phyloP scores from a whole-genome alignment of 2,888 invertebrate species.

The Eupeodes latifasciatus region DNA sequence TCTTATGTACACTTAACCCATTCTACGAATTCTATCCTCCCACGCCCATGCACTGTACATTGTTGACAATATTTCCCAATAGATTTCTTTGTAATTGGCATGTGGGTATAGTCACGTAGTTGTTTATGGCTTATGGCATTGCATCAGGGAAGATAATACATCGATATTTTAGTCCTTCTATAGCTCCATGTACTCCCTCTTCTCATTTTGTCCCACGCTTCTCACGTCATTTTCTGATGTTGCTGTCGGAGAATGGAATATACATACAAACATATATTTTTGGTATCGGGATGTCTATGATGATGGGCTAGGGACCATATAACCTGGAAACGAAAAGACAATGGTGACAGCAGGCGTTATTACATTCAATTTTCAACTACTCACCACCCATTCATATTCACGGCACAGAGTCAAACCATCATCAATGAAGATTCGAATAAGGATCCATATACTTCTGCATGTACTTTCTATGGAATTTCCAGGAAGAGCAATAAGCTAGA shows the following conservation, averaged over 20 bases:
- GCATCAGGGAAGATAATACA: slow-evolving; percentile 51
- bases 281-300: not conserved
- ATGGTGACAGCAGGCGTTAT: slow-evolving; percentile 56
- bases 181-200: not conserved
- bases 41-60: not conserved
- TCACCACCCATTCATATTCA: slow-evolving; percentile 25
- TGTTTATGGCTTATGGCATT: slow-evolving; percentile 31
- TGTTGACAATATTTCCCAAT: slow-evolving; percentile 17
- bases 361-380: slow-evolving; percentile 52
- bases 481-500: slow-evolving; percentile 6
- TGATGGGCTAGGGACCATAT: slow-evolving; percentile 17
- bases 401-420: not conserved
- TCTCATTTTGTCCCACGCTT: not conserved
- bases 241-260: not conserved
- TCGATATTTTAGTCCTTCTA: slow-evolving; percentile 41
- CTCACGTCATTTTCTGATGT: not conserved
- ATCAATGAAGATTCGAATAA: not conserved
- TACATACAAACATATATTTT: slow-evolving; percentile 3
- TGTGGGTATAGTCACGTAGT: slow-evolving; percentile 66
- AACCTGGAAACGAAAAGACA: slow-evolving; percentile 25
- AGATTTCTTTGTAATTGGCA: slow-evolving; percentile 60
- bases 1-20: not conserved
- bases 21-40: too few species aligned
- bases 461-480: slow-evolving; percentile 1
- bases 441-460: not conserved